Percentiles rank a stretch among this genome's conserved stretches.
These are phyloP conservation scores for Trachythela sp. DNA, from an alignment of 64 coral and sea anemone species.

Conservation along the genomic window DNA sequence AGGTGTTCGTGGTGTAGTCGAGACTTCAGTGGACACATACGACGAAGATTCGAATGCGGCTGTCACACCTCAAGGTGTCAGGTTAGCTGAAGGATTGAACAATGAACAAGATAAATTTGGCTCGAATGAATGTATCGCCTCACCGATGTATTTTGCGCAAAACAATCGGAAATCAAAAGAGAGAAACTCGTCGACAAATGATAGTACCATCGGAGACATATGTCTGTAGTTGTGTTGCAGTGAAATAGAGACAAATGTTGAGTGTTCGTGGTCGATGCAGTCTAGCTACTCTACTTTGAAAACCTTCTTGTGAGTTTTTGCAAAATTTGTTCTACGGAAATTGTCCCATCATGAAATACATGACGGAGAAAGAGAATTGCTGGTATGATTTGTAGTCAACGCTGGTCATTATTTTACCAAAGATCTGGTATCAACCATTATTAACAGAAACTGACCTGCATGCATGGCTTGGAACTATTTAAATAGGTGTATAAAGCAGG, in stretches of 20 bases:
- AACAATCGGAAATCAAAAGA: neutral
- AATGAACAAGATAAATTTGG: neutral
- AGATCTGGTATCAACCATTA: too few relatives aligned
- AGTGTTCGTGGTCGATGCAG: neutral
- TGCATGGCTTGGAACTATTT: neutral
- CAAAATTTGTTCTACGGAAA: too few relatives aligned
- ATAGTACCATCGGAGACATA: neutral
- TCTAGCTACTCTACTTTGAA: neutral
- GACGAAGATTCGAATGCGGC: constrained; percentile 49
- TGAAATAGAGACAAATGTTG: neutral
- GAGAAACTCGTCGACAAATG: constrained; percentile 5
- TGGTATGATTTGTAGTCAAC: too few relatives aligned
- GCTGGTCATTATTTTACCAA: too few relatives aligned
- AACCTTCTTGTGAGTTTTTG: too few relatives aligned
- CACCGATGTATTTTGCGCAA: neutral
- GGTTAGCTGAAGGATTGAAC: neutral
- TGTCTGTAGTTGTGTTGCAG: neutral
- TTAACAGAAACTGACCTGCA: too few relatives aligned
- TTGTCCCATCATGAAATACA: too few relatives aligned
- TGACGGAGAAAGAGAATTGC: too few relatives aligned
- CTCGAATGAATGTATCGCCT: neutral
- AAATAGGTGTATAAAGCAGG: neutral
- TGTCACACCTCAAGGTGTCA: neutral
- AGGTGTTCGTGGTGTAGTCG: constrained; percentile 92
- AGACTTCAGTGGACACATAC: constrained; percentile 71